These are phyloP conservation scores for Remorina albescens DNA, from an alignment of 2,797 vertebrate species.

Conservation along the genomic window DNA sequence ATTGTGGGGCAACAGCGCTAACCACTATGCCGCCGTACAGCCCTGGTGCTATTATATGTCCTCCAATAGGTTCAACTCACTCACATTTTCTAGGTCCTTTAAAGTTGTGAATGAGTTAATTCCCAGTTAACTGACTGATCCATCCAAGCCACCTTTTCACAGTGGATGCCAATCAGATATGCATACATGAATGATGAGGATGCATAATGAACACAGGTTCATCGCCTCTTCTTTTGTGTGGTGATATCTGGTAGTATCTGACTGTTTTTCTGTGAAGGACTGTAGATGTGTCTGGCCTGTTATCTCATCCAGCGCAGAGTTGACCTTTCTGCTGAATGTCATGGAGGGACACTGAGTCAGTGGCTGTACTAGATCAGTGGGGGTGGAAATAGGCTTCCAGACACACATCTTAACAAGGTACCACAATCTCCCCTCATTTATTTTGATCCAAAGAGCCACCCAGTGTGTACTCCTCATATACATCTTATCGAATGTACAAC, in stretches of 20 bases:
- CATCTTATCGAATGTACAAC: conserved; percentile 8
- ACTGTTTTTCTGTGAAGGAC: conserved; percentile 31
- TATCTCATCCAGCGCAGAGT: conserved; percentile 64
- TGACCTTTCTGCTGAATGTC: conserved; percentile 80
- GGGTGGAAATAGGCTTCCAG: conserved; percentile 34
- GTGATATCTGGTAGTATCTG: conserved; percentile 52
- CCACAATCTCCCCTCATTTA: conserved; percentile 3
- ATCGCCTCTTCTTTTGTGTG: conserved; percentile 29
- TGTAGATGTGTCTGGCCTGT: conserved; percentile 57
- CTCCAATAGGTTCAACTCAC: background rate
- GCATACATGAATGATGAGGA: conserved; percentile 24
- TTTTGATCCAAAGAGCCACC: conserved; percentile 22
- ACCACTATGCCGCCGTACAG: no score
- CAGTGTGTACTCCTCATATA: background rate
- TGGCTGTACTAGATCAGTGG: conserved; percentile 52
- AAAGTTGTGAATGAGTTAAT: conserved; percentile 64
- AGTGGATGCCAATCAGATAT: conserved; percentile 40
- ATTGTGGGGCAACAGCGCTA: no score
- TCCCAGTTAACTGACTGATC: conserved; percentile 20
- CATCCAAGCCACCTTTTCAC: conserved; percentile 1
- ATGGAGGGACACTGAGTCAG: conserved; percentile 50
- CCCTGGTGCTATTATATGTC: conserved; percentile 36
- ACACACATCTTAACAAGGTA: conserved; percentile 27
- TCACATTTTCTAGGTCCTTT: conserved; percentile 1
- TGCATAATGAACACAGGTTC: conserved; percentile 30